Evolutionary conservation across 1,140 invertebrate genomes (phyloP), one percentile per base, ranked within the genome.

Genomic region (Cephus cinctus): DNA sequence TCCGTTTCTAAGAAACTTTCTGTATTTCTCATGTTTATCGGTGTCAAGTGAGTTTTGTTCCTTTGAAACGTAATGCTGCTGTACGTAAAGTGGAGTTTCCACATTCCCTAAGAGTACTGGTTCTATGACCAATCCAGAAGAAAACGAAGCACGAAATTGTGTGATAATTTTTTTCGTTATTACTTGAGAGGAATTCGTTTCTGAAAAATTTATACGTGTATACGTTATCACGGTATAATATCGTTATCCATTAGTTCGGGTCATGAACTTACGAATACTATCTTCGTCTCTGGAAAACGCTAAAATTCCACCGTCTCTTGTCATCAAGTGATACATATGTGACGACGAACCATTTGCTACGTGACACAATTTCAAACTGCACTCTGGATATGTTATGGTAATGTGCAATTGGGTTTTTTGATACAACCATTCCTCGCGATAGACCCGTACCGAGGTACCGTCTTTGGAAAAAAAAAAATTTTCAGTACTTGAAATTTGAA

Each of bases 71-170:
- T 76, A 73, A 48, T 62, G 72, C 56, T 80, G 80, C 48, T 73
- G 74, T 14, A 81, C 76, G 43, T 78, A 76, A 27, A 74, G 76
- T 35, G 79, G 61, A 53, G 61, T 57, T 31, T 70, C 48, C 5
- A 63, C 65, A 56, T 72, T 65, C 22, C 67, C 42, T 51, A 69
- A 60, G 43, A 71, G 57, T 41, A 78, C 61, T 23, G 69, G 71
- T 63, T 80, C 73, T 16, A 79, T 76, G 16, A 76, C 60, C 14
- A 79, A 65, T 2, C 80, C 79, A 45, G 78, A 77, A 2, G 78
- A 75, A 71, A 76, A 78, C 5, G 78, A 80, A 38, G 78, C 57
- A 43, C 59, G 62, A 43, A 79, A 63, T 52, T 72, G 71, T 19
- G 50, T 55, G 47, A 57, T 61, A 15, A 40, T n/a, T n/a, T n/a